Percentiles rank a stretch among this genome's conserved stretches.
Conservation (phyloP, 2,888 invertebrate genomes). For the Lepas anatifera region DNA sequence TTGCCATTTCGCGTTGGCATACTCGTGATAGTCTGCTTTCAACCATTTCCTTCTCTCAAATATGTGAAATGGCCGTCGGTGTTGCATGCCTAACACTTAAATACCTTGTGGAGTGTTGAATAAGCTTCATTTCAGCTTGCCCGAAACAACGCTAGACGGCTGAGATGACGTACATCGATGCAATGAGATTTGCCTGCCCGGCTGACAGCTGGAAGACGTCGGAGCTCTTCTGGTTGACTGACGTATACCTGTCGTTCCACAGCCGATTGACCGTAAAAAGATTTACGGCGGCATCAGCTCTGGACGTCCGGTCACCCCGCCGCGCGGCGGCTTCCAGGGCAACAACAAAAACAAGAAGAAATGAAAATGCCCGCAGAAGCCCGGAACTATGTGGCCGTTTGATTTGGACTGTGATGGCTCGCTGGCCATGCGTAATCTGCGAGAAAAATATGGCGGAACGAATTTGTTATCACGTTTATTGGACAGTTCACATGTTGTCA, state of each 20-base stretch:
- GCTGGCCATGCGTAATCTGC: background rate
- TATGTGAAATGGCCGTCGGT: no score
- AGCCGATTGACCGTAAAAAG: constrained; percentile 96
- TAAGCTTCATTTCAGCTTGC: no score
- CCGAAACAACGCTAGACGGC: no score
- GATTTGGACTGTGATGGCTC: background rate
- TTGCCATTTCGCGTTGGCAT: no score
- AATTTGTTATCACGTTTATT: constrained; percentile 2
- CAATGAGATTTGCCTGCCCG: no score
- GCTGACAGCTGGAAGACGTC: no score
- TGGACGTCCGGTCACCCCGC: constrained; percentile 95
- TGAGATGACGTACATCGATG: no score
- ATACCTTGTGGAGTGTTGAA: no score
- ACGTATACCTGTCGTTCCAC: constrained; percentile 30
- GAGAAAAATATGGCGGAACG: background rate
- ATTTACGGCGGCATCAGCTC: constrained; percentile 88
- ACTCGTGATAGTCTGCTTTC: no score
- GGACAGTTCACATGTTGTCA: constrained; percentile 8
- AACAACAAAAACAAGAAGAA: constrained; percentile 90
- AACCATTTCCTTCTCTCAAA: no score
- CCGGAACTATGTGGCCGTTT: background rate
- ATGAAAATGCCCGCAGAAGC: constrained; percentile 35
- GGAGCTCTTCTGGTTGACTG: no score
- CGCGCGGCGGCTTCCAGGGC: constrained; percentile 54
- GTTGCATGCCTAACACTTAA: no score